Evolutionary conservation across 2,113 vertebrate genomes (phyloP).

Genomic region (Donacobius atricapilla): DNA sequence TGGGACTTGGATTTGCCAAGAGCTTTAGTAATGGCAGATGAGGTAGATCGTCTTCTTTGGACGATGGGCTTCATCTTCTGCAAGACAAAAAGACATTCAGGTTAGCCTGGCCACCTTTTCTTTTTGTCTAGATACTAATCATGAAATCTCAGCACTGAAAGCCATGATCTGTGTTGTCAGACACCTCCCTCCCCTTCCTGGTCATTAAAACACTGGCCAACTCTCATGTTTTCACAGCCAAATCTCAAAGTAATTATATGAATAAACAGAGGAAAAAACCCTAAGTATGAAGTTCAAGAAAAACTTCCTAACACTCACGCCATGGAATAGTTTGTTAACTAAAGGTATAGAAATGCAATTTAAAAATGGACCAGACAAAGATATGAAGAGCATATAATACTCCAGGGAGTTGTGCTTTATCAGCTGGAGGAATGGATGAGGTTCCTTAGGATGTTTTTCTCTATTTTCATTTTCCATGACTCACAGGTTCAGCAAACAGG

Average conservation of each 20-base stretch:
- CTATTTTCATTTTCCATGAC: not conserved
- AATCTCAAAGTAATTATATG: not conserved
- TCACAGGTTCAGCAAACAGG: not conserved
- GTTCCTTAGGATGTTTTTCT: not conserved
- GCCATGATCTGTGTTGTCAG: not conserved
- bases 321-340: not conserved
- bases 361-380: not conserved
- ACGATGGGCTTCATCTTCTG: slow-evolving; percentile 74
- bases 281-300: no score
- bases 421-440: not conserved
- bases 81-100: not conserved
- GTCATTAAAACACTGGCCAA: not conserved
- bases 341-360: not conserved
- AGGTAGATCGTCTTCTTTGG: slow-evolving; percentile 68
- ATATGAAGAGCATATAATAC: not conserved
- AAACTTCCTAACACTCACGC: not conserved
- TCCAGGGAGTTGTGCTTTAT: not conserved
- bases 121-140: not conserved
- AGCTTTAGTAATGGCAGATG: slow-evolving; percentile 69
- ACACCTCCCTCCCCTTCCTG: not conserved
- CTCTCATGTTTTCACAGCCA: not conserved
- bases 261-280: not conserved
- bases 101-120: not conserved
- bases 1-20: slow-evolving; percentile 62
- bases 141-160: not conserved